A percentile compares a stretch with the other conserved stretches of the same genome.
Evolutionary conservation across 2,888 invertebrate genomes (phyloP).

Genomic region (Morpho deidamia): DNA sequence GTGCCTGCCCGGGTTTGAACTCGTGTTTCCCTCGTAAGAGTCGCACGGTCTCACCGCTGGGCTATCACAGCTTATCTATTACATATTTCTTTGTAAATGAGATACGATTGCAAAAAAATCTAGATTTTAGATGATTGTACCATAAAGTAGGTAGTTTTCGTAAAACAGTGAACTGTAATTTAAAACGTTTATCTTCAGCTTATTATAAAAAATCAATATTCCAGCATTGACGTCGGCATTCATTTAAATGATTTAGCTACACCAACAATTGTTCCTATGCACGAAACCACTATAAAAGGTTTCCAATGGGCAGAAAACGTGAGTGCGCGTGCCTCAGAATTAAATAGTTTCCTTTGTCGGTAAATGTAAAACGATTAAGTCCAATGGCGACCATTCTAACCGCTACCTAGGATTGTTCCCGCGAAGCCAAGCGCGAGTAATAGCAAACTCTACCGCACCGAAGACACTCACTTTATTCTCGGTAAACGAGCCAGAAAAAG

Average conservation of each 20-base stretch:
- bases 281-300: constrained; percentile 40
- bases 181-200: neutral
- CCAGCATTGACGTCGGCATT: constrained; percentile 26
- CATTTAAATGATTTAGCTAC: constrained; percentile 39
- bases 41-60: too few relatives aligned
- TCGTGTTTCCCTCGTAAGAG: too few relatives aligned
- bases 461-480: constrained; percentile 25
- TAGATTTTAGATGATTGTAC: too few relatives aligned
- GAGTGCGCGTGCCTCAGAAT: constrained; percentile 65
- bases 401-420: constrained; percentile 41
- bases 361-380: constrained; percentile 56
- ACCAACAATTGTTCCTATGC: constrained; percentile 28
- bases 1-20: too few relatives aligned
- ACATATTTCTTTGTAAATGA: too few relatives aligned
- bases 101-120: too few relatives aligned
- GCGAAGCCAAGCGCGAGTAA: constrained; percentile 36
- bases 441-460: constrained; percentile 25
- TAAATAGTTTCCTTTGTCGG: constrained; percentile 69
- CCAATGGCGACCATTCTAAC: constrained; percentile 48
- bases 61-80: too few relatives aligned
- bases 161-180: too few relatives aligned
- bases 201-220: constrained; percentile 9
- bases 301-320: constrained; percentile 48
- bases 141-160: too few relatives aligned
- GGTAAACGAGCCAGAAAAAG: constrained; percentile 22